Evolutionary conservation across 2,888 invertebrate genomes (phyloP).

Genomic region (Temnothorax ravouxi): DNA sequence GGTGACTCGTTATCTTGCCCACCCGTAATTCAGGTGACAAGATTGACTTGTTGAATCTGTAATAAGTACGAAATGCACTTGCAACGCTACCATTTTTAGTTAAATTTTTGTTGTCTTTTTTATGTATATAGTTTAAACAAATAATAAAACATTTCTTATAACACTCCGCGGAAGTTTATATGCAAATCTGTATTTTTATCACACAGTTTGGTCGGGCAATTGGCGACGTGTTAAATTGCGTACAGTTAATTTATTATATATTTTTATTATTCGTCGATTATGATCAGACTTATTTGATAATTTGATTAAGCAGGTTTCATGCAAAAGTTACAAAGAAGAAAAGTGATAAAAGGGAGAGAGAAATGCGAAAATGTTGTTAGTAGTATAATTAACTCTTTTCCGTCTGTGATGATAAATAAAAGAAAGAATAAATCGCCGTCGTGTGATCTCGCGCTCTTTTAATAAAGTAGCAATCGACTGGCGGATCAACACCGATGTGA

Average conservation of each 20-base stretch:
- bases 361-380: conserved; percentile 51
- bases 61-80: conserved; percentile 43
- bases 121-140: not conserved
- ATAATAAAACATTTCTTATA: conserved; percentile 14
- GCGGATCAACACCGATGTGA: conserved; percentile 59
- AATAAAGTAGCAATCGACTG: conserved; percentile 49
- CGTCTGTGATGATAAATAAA: conserved; percentile 73
- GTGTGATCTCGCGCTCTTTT: conserved; percentile 49
- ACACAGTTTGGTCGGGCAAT: not conserved
- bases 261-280: conserved; percentile 12
- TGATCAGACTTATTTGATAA: conserved; percentile 43
- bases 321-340: conserved; percentile 3
- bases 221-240: not conserved
- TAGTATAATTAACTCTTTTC: conserved; percentile 70
- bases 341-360: conserved; percentile 26
- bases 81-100: conserved; percentile 49
- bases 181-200: not conserved
- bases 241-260: not conserved
- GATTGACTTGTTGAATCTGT: conserved; percentile 54
- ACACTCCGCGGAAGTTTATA: not conserved
- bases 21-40: conserved; percentile 43
- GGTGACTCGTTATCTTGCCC: conserved; percentile 56
- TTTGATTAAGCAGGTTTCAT: conserved; percentile 5
- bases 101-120: conserved; percentile 3
- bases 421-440: conserved; percentile 52